These are phyloP conservation scores for Drosophila flavopinicola DNA, from an alignment of 2,888 invertebrate genomes.

Conservation along the genomic window DNA sequence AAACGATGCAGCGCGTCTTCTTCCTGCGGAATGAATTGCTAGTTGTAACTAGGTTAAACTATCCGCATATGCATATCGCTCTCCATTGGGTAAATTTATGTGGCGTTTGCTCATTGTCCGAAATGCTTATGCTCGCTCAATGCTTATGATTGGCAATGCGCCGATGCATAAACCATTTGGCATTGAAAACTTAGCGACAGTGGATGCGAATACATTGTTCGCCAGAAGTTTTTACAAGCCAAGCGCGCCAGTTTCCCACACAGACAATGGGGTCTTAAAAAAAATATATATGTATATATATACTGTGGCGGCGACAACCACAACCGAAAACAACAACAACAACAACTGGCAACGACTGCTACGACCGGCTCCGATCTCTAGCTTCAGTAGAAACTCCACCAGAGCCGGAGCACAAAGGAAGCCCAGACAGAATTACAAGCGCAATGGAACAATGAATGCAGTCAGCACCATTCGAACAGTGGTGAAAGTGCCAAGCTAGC, in stretches of 20 bases:
- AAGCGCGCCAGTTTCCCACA: constrained; percentile 73
- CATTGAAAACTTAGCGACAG: constrained; percentile 63
- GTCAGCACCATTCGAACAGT: constrained; percentile 71
- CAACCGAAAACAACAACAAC: constrained; percentile 31
- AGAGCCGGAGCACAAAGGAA: constrained; percentile 55
- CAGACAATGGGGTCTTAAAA: constrained; percentile 69
- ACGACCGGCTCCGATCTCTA: constrained; percentile 40
- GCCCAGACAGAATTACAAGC: constrained; percentile 73
- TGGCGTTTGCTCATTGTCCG: constrained; percentile 74
- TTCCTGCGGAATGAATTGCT: neutral
- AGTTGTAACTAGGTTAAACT: constrained; percentile 65
- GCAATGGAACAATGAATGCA: constrained; percentile 73
- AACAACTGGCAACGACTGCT: constrained; percentile 42
- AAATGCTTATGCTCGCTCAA: constrained; percentile 50
- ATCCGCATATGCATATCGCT: constrained; percentile 72
- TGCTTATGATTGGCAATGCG: constrained; percentile 65
- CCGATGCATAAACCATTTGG: constrained; percentile 76
- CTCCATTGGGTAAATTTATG: constrained; percentile 62
- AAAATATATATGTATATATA: no score
- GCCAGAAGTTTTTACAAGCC: constrained; percentile 68
- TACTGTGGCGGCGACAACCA: constrained; percentile 66
- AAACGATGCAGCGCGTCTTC: constrained; percentile 40
- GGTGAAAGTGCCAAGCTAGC: constrained; percentile 55
- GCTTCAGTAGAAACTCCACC: constrained; percentile 39
- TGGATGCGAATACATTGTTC: constrained; percentile 60